A percentile compares a stretch with the other conserved stretches of the same genome.
These are phyloP conservation scores for Maconellicoccus hirsutus DNA, from an alignment of 1,140 invertebrate species.

Conservation along the genomic window DNA sequence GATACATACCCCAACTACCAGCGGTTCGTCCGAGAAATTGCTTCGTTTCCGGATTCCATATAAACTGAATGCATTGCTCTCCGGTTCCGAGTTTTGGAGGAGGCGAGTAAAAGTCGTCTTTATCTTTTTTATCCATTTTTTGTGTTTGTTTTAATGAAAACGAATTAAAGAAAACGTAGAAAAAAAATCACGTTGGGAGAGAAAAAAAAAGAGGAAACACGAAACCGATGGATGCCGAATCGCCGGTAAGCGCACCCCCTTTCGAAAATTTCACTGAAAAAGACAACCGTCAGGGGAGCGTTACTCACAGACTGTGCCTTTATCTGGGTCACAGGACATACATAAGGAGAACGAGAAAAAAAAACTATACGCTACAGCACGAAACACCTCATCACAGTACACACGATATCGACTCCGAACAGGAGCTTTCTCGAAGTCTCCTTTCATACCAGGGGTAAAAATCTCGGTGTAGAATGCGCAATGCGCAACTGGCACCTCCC, in stretches of 20 bases:
- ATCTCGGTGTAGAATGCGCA: slow-evolving; percentile 17
- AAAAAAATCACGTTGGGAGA: too few relatives aligned
- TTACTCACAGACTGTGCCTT: slow-evolving; percentile 13
- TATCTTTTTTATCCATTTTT: slow-evolving; percentile 26
- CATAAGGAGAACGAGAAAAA: neutral
- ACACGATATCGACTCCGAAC: slow-evolving; percentile 16
- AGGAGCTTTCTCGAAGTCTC: slow-evolving; percentile 16
- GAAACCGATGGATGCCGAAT: neutral
- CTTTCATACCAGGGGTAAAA: slow-evolving; percentile 12
- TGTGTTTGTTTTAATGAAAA: too few relatives aligned
- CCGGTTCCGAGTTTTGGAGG: slow-evolving; percentile 70
- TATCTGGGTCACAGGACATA: slow-evolving; percentile 13
- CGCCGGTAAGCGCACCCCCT: neutral
- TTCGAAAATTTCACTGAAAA: neutral
- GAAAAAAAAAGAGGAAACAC: neutral
- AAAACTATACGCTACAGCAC: slow-evolving; percentile 13
- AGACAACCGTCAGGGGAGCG: slow-evolving; percentile 6
- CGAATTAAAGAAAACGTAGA: too few relatives aligned
- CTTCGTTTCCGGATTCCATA: slow-evolving; percentile 80
- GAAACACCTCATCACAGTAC: slow-evolving; percentile 10
- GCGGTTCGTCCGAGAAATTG: slow-evolving; percentile 77
- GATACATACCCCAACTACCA: slow-evolving; percentile 74
- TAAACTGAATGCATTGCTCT: slow-evolving; percentile 69
- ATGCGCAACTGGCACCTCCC: neutral
- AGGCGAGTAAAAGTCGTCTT: slow-evolving; percentile 57